Percentiles rank a stretch among this genome's conserved stretches.
These are phyloP conservation scores for Tethea ocularis DNA, from an alignment of 2,888 invertebrate genomes.

Conservation along the genomic window DNA sequence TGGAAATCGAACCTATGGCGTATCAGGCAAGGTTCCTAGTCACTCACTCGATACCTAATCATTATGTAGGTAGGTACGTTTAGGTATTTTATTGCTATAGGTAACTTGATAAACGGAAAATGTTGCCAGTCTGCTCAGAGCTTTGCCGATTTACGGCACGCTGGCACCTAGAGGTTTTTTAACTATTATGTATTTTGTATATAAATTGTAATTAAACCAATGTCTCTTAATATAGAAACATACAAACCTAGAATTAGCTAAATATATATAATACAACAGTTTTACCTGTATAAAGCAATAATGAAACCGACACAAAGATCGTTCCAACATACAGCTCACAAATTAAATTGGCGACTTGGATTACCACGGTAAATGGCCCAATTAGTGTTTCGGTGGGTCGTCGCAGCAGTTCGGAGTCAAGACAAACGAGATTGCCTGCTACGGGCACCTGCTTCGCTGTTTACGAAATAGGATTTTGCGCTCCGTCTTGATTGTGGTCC, in stretches of 20 bases:
- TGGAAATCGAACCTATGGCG: no score
- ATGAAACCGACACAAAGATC: slow-evolving; percentile 22
- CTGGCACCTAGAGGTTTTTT: no score
- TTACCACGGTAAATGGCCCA: slow-evolving; percentile 76
- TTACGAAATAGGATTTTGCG: slow-evolving; percentile 53
- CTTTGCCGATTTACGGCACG: no score
- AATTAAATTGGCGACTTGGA: slow-evolving; percentile 75
- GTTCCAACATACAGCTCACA: slow-evolving; percentile 40
- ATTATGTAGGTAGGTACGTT: no score
- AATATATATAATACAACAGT: slow-evolving; percentile 2
- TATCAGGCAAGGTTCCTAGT: no score
- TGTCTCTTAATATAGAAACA: no score
- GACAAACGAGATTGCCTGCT: slow-evolving; percentile 75
- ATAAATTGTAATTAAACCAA: no score
- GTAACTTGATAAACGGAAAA: no score
- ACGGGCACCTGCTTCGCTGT: slow-evolving; percentile 65
- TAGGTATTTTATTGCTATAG: no score
- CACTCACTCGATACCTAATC: no score
- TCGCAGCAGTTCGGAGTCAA: slow-evolving; percentile 48
- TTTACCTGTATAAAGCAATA: slow-evolving; percentile 5
- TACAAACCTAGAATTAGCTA: neutral
- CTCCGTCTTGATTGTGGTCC: slow-evolving; percentile 58
- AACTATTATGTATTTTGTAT: neutral
- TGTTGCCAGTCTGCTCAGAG: no score
- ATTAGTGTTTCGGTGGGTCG: slow-evolving; percentile 73